These are phyloP conservation scores for Machaerirhynchus nigripectus DNA, from an alignment of 2,113 vertebrate genomes.

Conservation along the genomic window DNA sequence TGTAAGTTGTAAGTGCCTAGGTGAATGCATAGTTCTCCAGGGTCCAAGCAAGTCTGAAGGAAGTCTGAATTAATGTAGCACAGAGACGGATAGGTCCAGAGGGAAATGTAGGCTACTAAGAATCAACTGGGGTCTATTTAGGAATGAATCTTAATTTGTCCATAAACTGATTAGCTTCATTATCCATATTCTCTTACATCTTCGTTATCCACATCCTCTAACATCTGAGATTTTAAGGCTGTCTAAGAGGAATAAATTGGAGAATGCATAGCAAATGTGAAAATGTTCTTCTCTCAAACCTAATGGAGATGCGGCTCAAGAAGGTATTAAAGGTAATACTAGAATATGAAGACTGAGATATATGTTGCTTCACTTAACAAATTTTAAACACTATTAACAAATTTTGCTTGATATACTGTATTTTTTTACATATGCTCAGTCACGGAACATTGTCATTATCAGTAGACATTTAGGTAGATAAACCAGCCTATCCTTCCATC, in stretches of 20 bases:
- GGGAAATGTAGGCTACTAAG: neutral
- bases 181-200: neutral
- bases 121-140: neutral
- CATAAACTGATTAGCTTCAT: neutral
- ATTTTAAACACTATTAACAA: neutral
- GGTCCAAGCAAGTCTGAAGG: neutral
- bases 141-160: neutral
- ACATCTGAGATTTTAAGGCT: neutral
- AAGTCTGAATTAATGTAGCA: neutral
- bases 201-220: neutral
- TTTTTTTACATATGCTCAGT: conserved; percentile 1
- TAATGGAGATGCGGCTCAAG: neutral
- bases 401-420: neutral
- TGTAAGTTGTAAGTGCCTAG: neutral
- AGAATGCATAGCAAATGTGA: neutral
- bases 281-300: neutral
- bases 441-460: neutral
- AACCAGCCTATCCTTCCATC: conserved; percentile 9
- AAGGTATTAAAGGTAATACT: neutral
- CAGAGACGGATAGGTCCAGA: neutral
- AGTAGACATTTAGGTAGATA: neutral
- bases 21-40: neutral
- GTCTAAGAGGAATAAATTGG: neutral
- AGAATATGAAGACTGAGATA: neutral
- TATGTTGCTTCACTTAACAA: neutral